Evolutionary conservation across 2,113 vertebrate genomes (phyloP), one percentile per base, ranked within the genome.

Genomic region (Panthera leo): DNA sequence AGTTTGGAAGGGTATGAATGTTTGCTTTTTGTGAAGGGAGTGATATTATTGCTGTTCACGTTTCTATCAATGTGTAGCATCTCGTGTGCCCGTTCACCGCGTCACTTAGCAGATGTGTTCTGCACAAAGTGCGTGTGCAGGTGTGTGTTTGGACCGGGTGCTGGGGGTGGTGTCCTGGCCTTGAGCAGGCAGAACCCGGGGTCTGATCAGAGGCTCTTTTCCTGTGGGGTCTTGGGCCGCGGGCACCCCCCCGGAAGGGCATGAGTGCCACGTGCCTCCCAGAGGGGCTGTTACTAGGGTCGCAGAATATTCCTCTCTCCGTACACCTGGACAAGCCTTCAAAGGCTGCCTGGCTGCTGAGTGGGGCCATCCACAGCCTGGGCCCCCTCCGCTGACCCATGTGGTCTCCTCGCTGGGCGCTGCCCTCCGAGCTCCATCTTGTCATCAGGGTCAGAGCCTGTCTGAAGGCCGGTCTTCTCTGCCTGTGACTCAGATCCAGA

Each of bases 1-100:
- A 42, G 0, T 14, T n/a, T 21, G 65, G 34, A 14, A 45, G 71
- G 27, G 7, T 5, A 0, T 1, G 45, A 23, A 0, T 13, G 16
- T 39, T 29, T 5, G 10, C 71, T 85, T 80, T 58, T 29, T 55
- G 3, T 7, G 63, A 75, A 75, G 68, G 67, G n/a, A 31, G 5
- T 16, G 1, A 5, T 12, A 0, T 25, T 0, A 1, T 39, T 21
- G 1, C 23, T 4, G 2, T 21, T 27, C 18, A 0, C 0, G 0
- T 21, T 31, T 31, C 42, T n/a, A 0, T 27, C 3, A 27, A 27
- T 7, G 1, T 3, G 4, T 7, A 3, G 23, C 0, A 0, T 3
- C 14, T 9, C 2, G 27, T 29, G 61, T 4, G 2, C 19, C 42
- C 14, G 4, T 0, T 16, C 8, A 0, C 7, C 1, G 3, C 9